Conservation (phyloP, 30 jellyfish, hydroid and myxozoan genomes). For the Aurelia sp. region DNA sequence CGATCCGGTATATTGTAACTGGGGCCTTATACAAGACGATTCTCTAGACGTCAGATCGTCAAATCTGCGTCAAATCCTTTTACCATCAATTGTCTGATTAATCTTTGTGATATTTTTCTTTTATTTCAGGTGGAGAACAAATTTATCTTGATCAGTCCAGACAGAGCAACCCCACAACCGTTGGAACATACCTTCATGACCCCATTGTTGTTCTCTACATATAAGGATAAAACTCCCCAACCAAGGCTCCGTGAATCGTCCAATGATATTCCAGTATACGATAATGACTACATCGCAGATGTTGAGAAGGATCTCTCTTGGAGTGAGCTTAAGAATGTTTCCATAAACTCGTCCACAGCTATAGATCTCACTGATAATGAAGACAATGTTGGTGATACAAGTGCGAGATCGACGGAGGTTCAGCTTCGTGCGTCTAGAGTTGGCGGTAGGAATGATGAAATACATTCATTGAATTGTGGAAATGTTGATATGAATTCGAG, state of each 20-base stretch:
- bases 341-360: background rate
- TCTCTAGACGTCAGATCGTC: no score
- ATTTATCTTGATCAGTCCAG: constrained; percentile 24
- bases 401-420: no score
- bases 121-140: background rate
- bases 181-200: constrained; percentile 30
- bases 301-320: no score
- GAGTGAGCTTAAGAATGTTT: no score
- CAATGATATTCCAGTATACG: background rate
- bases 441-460: no score
- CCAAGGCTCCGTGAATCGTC: background rate
- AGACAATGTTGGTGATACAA: background rate
- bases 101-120: background rate
- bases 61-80: no score
- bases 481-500: no score
- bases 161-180: constrained; percentile 35
- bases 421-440: no score
- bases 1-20: no score
- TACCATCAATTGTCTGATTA: background rate
- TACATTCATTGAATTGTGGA: no score
- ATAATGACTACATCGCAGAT: background rate
- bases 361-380: background rate
- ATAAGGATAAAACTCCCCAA: background rate
- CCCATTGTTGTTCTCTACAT: constrained; percentile 27
- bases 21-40: no score